phyloP scores from a whole-genome alignment of 2,113 vertebrate species.

The Myocastor coypus region DNA sequence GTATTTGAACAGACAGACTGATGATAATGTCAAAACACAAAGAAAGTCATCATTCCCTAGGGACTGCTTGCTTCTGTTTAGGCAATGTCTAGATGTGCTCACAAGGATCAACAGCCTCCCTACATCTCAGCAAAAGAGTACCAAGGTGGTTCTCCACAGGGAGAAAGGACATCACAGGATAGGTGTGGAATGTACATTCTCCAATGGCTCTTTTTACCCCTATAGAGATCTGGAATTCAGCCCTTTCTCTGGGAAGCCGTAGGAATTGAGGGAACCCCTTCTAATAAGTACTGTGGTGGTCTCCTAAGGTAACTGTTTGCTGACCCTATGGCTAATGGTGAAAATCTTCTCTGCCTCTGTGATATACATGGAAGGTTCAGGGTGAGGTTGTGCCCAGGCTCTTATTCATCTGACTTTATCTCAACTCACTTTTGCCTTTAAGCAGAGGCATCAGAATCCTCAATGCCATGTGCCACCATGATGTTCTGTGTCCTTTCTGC shows the following conservation, averaged over 20 bases:
- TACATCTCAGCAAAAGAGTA: background rate
- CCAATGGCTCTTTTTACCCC: background rate
- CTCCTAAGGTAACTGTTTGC: rapidly evolving
- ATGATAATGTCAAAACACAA: background rate
- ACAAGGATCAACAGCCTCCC: background rate
- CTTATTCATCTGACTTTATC: background rate
- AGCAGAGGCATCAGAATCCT: background rate
- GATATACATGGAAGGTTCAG: background rate
- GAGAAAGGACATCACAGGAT: background rate
- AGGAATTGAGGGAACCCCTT: background rate
- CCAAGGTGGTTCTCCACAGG: background rate
- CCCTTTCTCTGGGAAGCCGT: background rate
- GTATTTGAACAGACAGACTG: background rate
- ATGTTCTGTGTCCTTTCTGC: background rate
- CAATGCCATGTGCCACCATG: background rate
- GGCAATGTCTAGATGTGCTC: background rate
- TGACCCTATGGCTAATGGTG: background rate
- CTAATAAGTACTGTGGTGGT: background rate
- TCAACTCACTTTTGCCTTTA: background rate
- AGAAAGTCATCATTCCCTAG: background rate
- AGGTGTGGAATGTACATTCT: background rate
- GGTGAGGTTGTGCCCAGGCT: background rate
- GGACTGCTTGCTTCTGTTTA: background rate
- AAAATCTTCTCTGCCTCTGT: background rate
- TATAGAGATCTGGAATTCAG: background rate